A percentile compares a stretch with the other conserved stretches of the same genome.
Conservation (phyloP, 2,797 vertebrate genomes). For the Otus scops region DNA sequence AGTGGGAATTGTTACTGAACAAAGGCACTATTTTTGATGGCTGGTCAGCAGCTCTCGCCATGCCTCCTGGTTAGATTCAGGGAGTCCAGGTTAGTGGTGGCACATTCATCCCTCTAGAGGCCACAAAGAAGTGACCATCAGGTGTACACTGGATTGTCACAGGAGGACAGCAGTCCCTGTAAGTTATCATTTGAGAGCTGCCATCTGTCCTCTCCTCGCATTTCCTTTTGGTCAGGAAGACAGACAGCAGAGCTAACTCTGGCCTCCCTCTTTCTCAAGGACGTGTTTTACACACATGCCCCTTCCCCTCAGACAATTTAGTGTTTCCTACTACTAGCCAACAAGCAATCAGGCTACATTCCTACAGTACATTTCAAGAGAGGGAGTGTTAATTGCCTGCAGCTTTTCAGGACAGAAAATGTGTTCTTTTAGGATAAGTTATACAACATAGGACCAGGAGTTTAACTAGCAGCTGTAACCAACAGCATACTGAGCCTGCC, state of each 20-base stretch:
- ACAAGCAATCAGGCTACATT: neutral
- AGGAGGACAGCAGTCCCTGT: neutral
- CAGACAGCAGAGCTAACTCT: neutral
- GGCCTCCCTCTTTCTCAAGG: neutral
- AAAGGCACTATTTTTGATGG: neutral
- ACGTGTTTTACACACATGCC: neutral
- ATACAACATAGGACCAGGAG: neutral
- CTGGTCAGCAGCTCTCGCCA: neutral
- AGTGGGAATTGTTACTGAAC: slow-evolving; percentile 44
- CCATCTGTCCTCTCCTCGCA: neutral
- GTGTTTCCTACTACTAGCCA: neutral
- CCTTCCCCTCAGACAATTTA: neutral
- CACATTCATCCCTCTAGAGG: neutral
- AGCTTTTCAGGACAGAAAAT: neutral
- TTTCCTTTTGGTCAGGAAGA: neutral
- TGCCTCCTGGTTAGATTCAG: neutral
- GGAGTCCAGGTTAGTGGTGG: neutral
- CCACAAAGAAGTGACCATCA: neutral
- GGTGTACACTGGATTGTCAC: neutral
- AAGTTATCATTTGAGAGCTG: neutral
- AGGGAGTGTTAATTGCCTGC: neutral
- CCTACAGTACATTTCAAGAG: neutral
- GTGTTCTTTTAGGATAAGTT: neutral
- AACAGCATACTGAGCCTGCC: neutral
- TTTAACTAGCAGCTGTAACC: neutral